These are phyloP conservation scores for Cotesia vestalis DNA, from an alignment of 1,140 invertebrate genomes.

Conservation along the genomic window DNA sequence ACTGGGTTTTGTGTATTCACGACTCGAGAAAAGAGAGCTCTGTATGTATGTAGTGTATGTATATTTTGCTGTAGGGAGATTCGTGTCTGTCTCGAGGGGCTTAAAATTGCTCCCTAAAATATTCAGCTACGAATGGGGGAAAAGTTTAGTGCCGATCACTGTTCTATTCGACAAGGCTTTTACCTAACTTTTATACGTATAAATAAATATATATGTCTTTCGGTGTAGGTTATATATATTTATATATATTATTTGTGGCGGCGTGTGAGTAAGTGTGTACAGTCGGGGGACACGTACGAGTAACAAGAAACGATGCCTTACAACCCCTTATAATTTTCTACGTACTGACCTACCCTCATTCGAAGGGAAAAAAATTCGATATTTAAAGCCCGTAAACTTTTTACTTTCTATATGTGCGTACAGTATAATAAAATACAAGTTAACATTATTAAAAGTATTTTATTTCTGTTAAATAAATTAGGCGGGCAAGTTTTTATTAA, in stretches of 20 bases:
- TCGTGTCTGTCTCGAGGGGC: slow-evolving; percentile 32
- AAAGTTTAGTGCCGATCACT: slow-evolving; percentile 10
- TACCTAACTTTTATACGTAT: slow-evolving; percentile 14
- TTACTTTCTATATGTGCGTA: not conserved
- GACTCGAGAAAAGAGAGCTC: slow-evolving; percentile 14
- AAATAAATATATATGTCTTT: no score
- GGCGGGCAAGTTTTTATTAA: no score
- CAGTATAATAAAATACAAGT: not conserved
- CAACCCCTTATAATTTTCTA: slow-evolving; percentile 26
- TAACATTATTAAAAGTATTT: slow-evolving; percentile 1
- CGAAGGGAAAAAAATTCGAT: slow-evolving; percentile 10
- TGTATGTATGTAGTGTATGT: not conserved
- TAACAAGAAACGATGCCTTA: slow-evolving; percentile 30
- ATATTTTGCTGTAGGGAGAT: not conserved
- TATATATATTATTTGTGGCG: no score
- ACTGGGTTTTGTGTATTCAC: no score
- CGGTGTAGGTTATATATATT: no score
- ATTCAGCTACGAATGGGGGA: slow-evolving; percentile 48
- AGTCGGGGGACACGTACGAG: slow-evolving; percentile 22
- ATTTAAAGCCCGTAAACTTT: slow-evolving; percentile 14
- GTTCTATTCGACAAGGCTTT: slow-evolving; percentile 26
- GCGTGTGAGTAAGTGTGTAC: not conserved
- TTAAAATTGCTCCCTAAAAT: slow-evolving; percentile 53
- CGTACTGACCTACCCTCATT: slow-evolving; percentile 40
- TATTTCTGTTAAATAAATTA: no score